These are phyloP conservation scores for Mylabris sibirica DNA, from an alignment of 2,888 invertebrate species.

Conservation along the genomic window DNA sequence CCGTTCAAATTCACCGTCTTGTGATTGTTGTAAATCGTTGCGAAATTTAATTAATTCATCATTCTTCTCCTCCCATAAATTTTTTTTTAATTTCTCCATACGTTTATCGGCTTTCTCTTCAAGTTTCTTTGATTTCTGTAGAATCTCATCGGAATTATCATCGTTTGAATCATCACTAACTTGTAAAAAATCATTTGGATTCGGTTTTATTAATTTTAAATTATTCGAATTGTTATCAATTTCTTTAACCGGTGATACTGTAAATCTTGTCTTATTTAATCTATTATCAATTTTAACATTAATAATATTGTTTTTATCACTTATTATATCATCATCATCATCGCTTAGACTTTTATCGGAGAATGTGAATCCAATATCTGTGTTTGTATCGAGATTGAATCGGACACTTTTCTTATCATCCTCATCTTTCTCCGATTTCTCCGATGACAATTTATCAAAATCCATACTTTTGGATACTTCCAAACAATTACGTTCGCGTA, in stretches of 20 bases:
- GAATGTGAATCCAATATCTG: slow-evolving; percentile 59
- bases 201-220: slow-evolving; percentile 65
- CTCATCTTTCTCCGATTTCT: slow-evolving; percentile 65
- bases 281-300: slow-evolving; percentile 47
- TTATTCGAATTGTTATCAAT: slow-evolving; percentile 35
- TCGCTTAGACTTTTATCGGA: slow-evolving; percentile 57
- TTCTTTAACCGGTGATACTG: slow-evolving; percentile 51
- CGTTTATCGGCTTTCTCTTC: slow-evolving; percentile 62
- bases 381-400: slow-evolving; percentile 66
- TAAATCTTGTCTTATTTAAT: slow-evolving; percentile 50
- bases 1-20: slow-evolving; percentile 64
- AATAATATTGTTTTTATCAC: slow-evolving; percentile 47
- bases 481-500: slow-evolving; percentile 66
- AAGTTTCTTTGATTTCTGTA: slow-evolving; percentile 41
- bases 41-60: slow-evolving; percentile 58
- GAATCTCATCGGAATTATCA: slow-evolving; percentile 31
- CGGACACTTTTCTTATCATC: slow-evolving; percentile 81
- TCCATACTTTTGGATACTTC: slow-evolving; percentile 55
- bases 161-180: slow-evolving; percentile 56
- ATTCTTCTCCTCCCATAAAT: slow-evolving; percentile 63
- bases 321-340: slow-evolving; percentile 41
- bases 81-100: slow-evolving; percentile 65
- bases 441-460: slow-evolving; percentile 49
- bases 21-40: slow-evolving; percentile 56
- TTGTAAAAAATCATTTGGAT: slow-evolving; percentile 68